Conservation (phyloP, 2,113 vertebrate genomes). For the Oncorhynchus mykiss region DNA sequence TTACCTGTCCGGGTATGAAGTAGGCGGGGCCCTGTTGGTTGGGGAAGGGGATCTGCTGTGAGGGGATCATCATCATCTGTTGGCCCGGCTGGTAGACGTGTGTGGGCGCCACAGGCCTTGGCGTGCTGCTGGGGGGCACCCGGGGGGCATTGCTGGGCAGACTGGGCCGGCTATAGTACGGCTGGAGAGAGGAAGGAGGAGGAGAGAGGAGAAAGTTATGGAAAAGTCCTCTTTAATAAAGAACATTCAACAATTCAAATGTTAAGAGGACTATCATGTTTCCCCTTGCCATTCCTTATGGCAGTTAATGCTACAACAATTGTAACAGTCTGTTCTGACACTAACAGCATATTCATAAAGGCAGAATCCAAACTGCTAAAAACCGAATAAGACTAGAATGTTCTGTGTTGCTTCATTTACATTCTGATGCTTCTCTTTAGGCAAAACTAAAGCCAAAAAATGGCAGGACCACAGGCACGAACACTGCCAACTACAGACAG, state of each 20-base stretch:
- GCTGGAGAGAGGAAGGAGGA: constrained; percentile 69
- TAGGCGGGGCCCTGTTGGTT: constrained; percentile 84
- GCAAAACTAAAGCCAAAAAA: constrained; percentile 40
- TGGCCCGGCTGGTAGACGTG: constrained; percentile 92
- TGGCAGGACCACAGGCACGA: constrained; percentile 41
- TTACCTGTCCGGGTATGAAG: constrained; percentile 85
- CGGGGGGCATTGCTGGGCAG: constrained; percentile 78
- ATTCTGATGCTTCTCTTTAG: constrained; percentile 58
- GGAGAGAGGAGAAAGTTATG: background rate
- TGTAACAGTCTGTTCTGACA: constrained; percentile 13
- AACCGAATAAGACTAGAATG: constrained; percentile 55
- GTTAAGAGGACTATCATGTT: too few relatives aligned
- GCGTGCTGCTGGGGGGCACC: constrained; percentile 79
- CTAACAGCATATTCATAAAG: constrained; percentile 1
- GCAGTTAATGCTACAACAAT: too few relatives aligned
- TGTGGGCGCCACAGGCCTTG: constrained; percentile 86
- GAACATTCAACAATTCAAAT: too few relatives aligned
- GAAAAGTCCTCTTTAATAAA: background rate
- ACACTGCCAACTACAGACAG: constrained; percentile 25
- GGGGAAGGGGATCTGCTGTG: constrained; percentile 85
- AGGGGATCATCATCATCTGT: constrained; percentile 98
- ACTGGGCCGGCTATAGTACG: constrained; percentile 87
- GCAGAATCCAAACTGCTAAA: constrained; percentile 19
- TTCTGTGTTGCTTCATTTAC: constrained; percentile 60
- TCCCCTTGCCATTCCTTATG: too few relatives aligned